Evolutionary conservation across 2,113 vertebrate species (phyloP).

Genomic region (Spea multiplicata): DNA sequence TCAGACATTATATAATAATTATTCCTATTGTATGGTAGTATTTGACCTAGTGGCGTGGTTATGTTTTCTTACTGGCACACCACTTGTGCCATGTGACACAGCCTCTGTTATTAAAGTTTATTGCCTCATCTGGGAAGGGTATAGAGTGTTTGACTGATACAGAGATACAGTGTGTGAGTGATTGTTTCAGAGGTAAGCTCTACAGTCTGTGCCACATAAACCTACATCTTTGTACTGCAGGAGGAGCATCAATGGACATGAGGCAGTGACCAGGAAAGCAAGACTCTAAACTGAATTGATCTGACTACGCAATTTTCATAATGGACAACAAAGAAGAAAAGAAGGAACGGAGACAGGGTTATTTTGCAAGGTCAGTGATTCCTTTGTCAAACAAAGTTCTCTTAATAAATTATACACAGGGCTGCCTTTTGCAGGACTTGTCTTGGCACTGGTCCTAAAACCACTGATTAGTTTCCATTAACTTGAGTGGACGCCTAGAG

Average conservation of each 20-base stretch:
- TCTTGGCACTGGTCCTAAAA: conserved; percentile 1
- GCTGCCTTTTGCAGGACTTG: neutral
- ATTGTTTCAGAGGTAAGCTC: conserved; percentile 25
- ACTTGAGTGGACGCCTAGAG: neutral
- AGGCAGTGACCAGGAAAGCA: conserved; percentile 54
- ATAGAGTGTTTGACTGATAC: neutral
- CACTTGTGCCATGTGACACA: conserved; percentile 2
- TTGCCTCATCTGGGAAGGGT: conserved; percentile 46
- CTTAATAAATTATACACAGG: conserved; percentile 6
- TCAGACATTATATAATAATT: neutral
- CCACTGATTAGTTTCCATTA: neutral
- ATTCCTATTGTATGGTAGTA: conserved; percentile 2
- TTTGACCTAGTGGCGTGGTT: neutral
- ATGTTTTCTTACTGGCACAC: conserved; percentile 36
- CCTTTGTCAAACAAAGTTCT: neutral
- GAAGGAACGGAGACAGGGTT: conserved; percentile 74
- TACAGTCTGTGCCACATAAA: conserved; percentile 45
- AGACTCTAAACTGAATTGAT: conserved; percentile 26
- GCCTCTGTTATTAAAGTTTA: conserved; percentile 55
- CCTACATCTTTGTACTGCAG: conserved; percentile 41
- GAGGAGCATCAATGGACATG: conserved; percentile 57
- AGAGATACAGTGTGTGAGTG: neutral
- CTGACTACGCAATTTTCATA: conserved; percentile 47
- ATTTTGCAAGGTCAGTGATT: conserved; percentile 69
- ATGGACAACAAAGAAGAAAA: conserved; percentile 79